phyloP scores from a whole-genome alignment of 2,888 invertebrate genomes.

The Oscheius sp. region DNA sequence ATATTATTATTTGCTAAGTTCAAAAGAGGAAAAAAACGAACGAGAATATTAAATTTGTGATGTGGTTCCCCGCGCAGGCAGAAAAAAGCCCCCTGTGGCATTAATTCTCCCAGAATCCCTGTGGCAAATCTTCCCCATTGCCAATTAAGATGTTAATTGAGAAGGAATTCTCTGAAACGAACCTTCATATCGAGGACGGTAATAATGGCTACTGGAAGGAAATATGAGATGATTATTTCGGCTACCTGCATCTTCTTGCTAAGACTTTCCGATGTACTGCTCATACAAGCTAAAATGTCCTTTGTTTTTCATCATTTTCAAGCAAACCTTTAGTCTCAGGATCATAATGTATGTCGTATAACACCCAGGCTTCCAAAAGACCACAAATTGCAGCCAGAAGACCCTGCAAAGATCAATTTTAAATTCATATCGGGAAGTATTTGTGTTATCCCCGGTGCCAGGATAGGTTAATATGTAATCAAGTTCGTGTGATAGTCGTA shows the following conservation, averaged over 20 bases:
- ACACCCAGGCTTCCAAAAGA: conserved; percentile 62
- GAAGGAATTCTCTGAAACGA: not conserved
- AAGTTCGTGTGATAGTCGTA: not conserved
- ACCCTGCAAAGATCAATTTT: conserved; percentile 38
- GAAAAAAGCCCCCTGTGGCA: conserved; percentile 16
- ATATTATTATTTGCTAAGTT: conserved; percentile 2
- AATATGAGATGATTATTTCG: conserved; percentile 68
- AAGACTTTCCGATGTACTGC: conserved; percentile 40
- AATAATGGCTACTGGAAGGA: conserved; percentile 65
- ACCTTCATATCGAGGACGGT: conserved; percentile 66
- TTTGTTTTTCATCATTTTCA: not conserved
- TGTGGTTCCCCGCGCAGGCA: not conserved
- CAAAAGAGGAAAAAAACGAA: too few relatives aligned
- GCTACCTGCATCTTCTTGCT: conserved; percentile 61
- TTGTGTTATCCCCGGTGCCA: not conserved
- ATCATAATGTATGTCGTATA: conserved; percentile 36
- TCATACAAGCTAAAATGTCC: conserved; percentile 46
- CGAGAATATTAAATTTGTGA: not conserved
- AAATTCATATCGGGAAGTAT: not conserved
- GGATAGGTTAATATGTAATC: conserved; percentile 16
- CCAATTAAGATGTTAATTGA: conserved; percentile 23
- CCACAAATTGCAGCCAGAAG: conserved; percentile 51
- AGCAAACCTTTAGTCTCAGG: conserved; percentile 9
- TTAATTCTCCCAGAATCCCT: conserved; percentile 27
- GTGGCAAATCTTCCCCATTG: conserved; percentile 9